Evolutionary conservation across 2,888 invertebrate genomes (phyloP).

Genomic region (Cryptus armator): DNA sequence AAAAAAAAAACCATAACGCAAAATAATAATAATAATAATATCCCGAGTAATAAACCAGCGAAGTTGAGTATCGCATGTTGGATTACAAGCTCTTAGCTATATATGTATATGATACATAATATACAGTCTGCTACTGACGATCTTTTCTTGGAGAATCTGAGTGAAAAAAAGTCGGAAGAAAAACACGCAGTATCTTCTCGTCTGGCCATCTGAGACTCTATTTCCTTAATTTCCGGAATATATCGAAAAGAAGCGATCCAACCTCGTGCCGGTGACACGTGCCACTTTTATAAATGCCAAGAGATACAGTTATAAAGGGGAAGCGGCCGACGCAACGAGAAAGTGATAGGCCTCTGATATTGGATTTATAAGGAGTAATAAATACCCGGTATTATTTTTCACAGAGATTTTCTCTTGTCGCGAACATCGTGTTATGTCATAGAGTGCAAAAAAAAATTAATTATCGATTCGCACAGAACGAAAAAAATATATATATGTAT

Average conservation of each 20-base stretch:
- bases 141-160: not conserved
- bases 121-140: not conserved
- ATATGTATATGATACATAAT: not conserved
- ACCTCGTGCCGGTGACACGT: constrained; percentile 15
- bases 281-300: constrained; percentile 31
- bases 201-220: constrained; percentile 11
- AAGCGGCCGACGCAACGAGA: not conserved
- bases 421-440: not conserved
- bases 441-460: not conserved
- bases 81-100: constrained; percentile 2
- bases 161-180: not conserved
- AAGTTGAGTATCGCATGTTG: not conserved
- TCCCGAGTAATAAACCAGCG: not conserved
- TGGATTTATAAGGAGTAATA: not conserved
- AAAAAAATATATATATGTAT: not conserved
- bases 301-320: not conserved
- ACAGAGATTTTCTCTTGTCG: not conserved
- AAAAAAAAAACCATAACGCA: not conserved
- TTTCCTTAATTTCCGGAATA: constrained; percentile 37
- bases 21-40: not conserved
- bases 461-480: not conserved
- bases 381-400: constrained; percentile 3
- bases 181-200: constrained; percentile 5
- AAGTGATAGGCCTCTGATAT: constrained; percentile 7
- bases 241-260: constrained; percentile 39